These are phyloP conservation scores for Carassius auratus DNA, from an alignment of 2,113 vertebrate genomes.

Conservation along the genomic window DNA sequence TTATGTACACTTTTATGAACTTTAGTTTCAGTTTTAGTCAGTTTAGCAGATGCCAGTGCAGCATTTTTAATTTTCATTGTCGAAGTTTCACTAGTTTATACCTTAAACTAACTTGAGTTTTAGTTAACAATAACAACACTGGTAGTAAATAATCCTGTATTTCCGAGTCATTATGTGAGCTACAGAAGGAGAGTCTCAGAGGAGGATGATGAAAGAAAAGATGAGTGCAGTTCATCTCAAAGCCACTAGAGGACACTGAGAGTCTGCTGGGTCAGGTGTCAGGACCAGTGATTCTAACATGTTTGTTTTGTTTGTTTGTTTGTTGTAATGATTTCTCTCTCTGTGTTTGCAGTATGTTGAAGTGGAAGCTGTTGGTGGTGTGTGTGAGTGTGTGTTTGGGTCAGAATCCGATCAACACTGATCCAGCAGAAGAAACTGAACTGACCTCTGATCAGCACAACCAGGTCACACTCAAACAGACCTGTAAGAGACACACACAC, in stretches of 20 bases:
- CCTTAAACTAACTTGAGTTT: neutral
- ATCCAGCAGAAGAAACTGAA: conserved; percentile 38
- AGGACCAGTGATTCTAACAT: neutral
- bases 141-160: neutral
- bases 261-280: neutral
- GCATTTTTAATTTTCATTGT: too few species aligned
- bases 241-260: neutral
- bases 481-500: conserved; percentile 59
- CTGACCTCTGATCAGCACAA: neutral
- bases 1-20: too few species aligned
- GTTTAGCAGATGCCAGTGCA: too few species aligned
- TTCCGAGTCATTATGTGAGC: neutral
- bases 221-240: neutral
- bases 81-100: neutral
- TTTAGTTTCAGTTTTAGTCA: too few species aligned
- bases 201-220: neutral
- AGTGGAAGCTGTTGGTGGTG: conserved; percentile 18
- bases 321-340: neutral
- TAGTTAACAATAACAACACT: neutral
- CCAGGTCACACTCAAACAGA: conserved; percentile 55
- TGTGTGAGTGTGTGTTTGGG: conserved; percentile 25
- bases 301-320: neutral
- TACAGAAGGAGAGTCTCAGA: neutral
- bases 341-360: conserved; percentile 35
- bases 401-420: conserved; percentile 46